Conservation (phyloP, 2,888 invertebrate species). For the Acrobasis consociella region DNA sequence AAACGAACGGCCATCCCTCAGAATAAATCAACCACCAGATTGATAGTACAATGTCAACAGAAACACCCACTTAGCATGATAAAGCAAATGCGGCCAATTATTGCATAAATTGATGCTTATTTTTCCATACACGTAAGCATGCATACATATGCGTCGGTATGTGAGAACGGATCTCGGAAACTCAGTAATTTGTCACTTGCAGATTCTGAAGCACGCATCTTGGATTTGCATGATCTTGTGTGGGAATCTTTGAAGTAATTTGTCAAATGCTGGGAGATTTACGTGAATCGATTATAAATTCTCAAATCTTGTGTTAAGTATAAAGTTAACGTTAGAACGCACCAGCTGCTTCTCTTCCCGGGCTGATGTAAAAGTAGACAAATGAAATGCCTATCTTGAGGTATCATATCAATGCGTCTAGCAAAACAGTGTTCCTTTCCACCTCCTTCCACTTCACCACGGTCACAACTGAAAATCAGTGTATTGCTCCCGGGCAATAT, state of each 20-base stretch:
- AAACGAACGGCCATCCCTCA: slow-evolving; percentile 37
- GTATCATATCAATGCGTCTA: no score
- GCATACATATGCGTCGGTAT: slow-evolving; percentile 55
- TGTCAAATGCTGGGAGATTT: not conserved
- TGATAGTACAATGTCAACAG: slow-evolving; percentile 82
- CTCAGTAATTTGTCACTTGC: slow-evolving; percentile 66
- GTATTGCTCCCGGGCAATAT: no score
- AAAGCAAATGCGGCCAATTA: slow-evolving; percentile 73
- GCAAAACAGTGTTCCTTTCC: no score
- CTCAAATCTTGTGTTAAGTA: no score
- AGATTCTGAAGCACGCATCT: slow-evolving; percentile 50
- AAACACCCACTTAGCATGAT: slow-evolving; percentile 75
- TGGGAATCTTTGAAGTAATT: slow-evolving; percentile 31
- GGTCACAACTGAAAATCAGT: no score
- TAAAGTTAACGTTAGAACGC: no score
- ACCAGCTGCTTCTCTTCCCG: no score
- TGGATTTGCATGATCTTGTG: slow-evolving; percentile 47
- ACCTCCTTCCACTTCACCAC: no score
- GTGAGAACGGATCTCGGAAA: slow-evolving; percentile 54
- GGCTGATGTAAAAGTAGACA: no score
- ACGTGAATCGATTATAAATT: not conserved
- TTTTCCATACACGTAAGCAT: no score
- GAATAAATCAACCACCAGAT: slow-evolving; percentile 73
- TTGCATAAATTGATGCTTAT: slow-evolving; percentile 63
- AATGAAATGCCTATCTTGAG: no score